Evolutionary conservation across 1,140 invertebrate genomes (phyloP), one percentile per base, ranked within the genome.

Genomic region (Muscidifurax raptorellus): DNA sequence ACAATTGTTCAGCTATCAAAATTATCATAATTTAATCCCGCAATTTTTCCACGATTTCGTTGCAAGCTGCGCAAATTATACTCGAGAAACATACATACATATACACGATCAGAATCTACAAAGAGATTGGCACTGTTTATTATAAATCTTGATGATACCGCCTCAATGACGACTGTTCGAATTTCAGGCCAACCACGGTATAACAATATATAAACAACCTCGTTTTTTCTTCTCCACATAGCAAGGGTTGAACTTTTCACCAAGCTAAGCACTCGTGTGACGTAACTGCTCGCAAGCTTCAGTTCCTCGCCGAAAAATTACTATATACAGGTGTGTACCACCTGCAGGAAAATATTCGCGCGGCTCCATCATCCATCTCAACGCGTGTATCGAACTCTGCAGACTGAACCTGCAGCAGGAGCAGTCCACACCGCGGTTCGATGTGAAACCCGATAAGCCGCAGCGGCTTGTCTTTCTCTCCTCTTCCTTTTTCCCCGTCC

Each of bases 371-470:
- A 7, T 59, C 52, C 52, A 59, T 59, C 52, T n/a, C 18, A 7
- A 59, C 18, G 52, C 15, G 22, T 59, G 22, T 0, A n/a, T 6
- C 18, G 9, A 59, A 59, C 52, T 22, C 52, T 6, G 7, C 22
- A 18, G 15, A 47, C 44, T 47, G 13, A 47, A 47, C 44, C 44
- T 47, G 27, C 66, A 13, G 52, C 52, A 59, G 47, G 13, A 59
- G 15, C 32, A 30, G 72, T 28, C 2, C 9, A 40, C 72, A 32
- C 18, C 72, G 30, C 25, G 22, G 66, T 27, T 69, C 13, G 66
- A 69, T 30, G 30, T 15, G 72, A 74, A 74, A 74, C 22, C 72
- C 72, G 72, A 74, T 74, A 74, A 74, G 28, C 72, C 72, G 32
- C 69, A 5, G 72, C 32, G 10, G 2, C 30, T 40, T 13, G 18